Evolutionary conservation across 1,140 invertebrate genomes (phyloP), one percentile per base, ranked within the genome.

Genomic region (Samia ricini): DNA sequence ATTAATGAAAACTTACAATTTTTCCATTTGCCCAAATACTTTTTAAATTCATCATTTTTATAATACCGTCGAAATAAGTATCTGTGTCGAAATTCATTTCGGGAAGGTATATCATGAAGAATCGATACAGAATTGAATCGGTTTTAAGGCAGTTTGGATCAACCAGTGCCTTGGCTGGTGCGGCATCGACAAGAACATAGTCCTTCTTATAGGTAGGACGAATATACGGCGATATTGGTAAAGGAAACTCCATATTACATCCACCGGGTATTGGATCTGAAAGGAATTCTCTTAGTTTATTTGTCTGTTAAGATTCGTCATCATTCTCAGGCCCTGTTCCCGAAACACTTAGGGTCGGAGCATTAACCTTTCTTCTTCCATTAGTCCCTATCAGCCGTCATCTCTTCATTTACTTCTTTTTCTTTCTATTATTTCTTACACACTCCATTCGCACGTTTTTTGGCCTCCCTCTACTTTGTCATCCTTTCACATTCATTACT

Each of bases 241-340:
- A 82, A 49, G 92, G 79, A 69, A 93, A 94, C 72, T 95, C 93
- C 91, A 95, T 92, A 68, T 95, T 96, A 75, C 95, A 96, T 26
- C 94, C 95, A 63, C 95, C 95, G 49, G 95, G 95, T 71, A 96
- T 89, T 4, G 95, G 95, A 76, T 93, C 95, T 96, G 82, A 61
- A 81, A 82, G 71, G 33, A 51, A 29, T 48, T 29, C 66, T 56
- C 54, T 15, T 18, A n/a, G n/a, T n/a, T n/a, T n/a, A n/a, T n/a
- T n/a, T n/a, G n/a, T n/a, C n/a, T n/a, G n/a, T n/a, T n/a, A n/a
- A n/a, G n/a, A n/a, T n/a, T n/a, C n/a, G n/a, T n/a, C n/a, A n/a
- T n/a, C n/a, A n/a, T n/a, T n/a, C n/a, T n/a, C n/a, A n/a, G n/a
- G n/a, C n/a, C n/a, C n/a, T n/a, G n/a, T n/a, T n/a, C n/a, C n/a